Conservation (phyloP, 2,888 invertebrate genomes). For the Tupiocoris notatus region DNA sequence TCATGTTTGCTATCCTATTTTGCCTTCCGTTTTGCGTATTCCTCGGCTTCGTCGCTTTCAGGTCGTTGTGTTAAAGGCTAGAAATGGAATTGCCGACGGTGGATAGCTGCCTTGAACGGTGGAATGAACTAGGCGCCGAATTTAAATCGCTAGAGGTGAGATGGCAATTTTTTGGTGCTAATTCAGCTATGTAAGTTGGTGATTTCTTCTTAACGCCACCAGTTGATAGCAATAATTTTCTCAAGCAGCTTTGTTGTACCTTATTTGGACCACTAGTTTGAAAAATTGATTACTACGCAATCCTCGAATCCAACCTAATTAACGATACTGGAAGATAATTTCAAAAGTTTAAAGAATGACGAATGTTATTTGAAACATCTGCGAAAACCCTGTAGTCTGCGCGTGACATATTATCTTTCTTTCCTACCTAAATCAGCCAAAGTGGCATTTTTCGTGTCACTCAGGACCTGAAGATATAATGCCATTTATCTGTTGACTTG, state of each 20-base stretch:
- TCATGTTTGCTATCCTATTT: not conserved
- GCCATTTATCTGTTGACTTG: not conserved
- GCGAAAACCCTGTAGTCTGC: too few relatives aligned
- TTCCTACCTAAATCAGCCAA: too few relatives aligned
- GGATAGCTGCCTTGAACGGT: slow-evolving; percentile 65
- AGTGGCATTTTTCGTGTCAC: too few relatives aligned
- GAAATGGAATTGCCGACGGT: slow-evolving; percentile 50
- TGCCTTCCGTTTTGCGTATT: not conserved
- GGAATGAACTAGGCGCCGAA: slow-evolving; percentile 75
- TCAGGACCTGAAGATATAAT: not conserved
- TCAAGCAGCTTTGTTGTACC: too few relatives aligned
- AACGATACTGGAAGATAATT: not conserved
- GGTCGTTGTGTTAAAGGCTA: not conserved
- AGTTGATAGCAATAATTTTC: too few relatives aligned
- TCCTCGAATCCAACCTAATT: not conserved
- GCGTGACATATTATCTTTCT: too few relatives aligned
- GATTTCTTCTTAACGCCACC: too few relatives aligned
- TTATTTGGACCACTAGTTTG: too few relatives aligned
- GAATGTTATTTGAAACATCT: too few relatives aligned
- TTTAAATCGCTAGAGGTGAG: slow-evolving; percentile 79
- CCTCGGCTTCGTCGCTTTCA: not conserved
- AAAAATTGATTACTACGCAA: not conserved
- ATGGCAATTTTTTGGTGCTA: slow-evolving; percentile 36
- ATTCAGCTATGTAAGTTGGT: too few relatives aligned
- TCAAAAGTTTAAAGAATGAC: not conserved